phyloP scores from a whole-genome alignment of 2,888 invertebrate genomes.

The Parapristionchus giblindavisi region DNA sequence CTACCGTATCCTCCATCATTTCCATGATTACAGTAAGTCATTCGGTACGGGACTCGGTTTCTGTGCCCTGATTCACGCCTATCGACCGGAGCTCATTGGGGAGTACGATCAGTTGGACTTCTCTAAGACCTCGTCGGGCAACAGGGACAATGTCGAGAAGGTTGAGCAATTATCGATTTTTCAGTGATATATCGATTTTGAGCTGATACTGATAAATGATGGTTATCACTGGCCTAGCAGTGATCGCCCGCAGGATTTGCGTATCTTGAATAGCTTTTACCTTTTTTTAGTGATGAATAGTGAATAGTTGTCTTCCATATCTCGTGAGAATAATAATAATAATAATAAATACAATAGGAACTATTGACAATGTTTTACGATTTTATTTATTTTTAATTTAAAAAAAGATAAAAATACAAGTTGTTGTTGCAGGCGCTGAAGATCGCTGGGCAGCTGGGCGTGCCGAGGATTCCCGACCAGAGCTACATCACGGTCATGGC shows the following conservation, averaged over 20 bases:
- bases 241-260: too few relatives aligned
- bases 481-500: slow-evolving; percentile 49
- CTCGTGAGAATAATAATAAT: too few relatives aligned
- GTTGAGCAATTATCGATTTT: background rate
- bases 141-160: slow-evolving; percentile 54
- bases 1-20: too few relatives aligned
- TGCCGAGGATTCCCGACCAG: slow-evolving; percentile 51
- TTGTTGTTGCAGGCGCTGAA: slow-evolving; percentile 44
- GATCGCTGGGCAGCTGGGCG: slow-evolving; percentile 42
- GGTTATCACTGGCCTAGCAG: background rate
- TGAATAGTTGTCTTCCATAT: too few relatives aligned
- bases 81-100: slow-evolving; percentile 58
- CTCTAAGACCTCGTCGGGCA: slow-evolving; percentile 53
- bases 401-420: background rate
- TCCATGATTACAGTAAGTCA: slow-evolving; percentile 51
- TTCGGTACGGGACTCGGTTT: slow-evolving; percentile 65
- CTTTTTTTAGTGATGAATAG: too few relatives aligned
- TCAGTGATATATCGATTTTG: background rate
- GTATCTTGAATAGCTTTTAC: too few relatives aligned
- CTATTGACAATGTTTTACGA: too few relatives aligned
- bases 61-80: slow-evolving; percentile 66
- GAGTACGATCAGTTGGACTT: slow-evolving; percentile 55
- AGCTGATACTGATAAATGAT: too few relatives aligned
- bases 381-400: too few relatives aligned
- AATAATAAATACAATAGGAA: too few relatives aligned